Percentiles rank a stretch among this genome's conserved stretches.
Evolutionary conservation across 2,888 invertebrate genomes (phyloP).

Genomic region (Amiota communis): DNA sequence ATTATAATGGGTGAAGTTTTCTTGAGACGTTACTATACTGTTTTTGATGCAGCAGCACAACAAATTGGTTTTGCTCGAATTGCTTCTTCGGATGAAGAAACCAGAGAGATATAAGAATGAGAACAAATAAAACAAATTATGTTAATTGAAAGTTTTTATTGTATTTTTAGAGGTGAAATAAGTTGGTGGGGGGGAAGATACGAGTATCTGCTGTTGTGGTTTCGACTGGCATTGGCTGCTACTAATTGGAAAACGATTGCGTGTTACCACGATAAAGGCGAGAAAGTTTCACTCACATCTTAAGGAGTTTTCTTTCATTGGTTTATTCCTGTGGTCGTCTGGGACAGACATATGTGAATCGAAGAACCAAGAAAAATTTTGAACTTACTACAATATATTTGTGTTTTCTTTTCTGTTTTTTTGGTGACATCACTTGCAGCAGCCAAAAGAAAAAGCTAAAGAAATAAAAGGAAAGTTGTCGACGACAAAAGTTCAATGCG

Average conservation of each 20-base stretch:
- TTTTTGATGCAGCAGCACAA: too few relatives aligned
- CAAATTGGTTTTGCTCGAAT: too few relatives aligned
- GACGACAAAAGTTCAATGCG: slow-evolving; percentile 35
- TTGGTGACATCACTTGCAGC: slow-evolving; percentile 53
- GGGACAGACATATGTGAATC: too few relatives aligned
- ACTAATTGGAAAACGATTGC: slow-evolving; percentile 57
- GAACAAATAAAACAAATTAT: background rate
- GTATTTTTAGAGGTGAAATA: too few relatives aligned
- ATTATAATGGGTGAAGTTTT: too few relatives aligned
- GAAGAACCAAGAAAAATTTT: background rate
- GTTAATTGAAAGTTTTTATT: too few relatives aligned
- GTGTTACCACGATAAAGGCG: slow-evolving; percentile 48
- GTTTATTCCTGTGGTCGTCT: too few relatives aligned
- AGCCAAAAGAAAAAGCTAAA: slow-evolving; percentile 41
- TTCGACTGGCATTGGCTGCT: slow-evolving; percentile 28
- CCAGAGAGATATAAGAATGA: background rate
- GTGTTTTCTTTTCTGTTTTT: background rate
- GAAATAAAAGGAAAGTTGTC: slow-evolving; percentile 10
- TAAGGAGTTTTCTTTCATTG: too few relatives aligned
- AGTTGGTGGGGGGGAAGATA: too few relatives aligned
- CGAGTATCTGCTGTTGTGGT: background rate
- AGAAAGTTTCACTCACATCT: slow-evolving; percentile 11
- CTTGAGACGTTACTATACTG: too few relatives aligned
- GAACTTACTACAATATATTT: slow-evolving; percentile 16
- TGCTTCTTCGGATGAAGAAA: too few relatives aligned